phyloP scores from a whole-genome alignment of 2,888 invertebrate species.

The Zygogramma bicolorata region DNA sequence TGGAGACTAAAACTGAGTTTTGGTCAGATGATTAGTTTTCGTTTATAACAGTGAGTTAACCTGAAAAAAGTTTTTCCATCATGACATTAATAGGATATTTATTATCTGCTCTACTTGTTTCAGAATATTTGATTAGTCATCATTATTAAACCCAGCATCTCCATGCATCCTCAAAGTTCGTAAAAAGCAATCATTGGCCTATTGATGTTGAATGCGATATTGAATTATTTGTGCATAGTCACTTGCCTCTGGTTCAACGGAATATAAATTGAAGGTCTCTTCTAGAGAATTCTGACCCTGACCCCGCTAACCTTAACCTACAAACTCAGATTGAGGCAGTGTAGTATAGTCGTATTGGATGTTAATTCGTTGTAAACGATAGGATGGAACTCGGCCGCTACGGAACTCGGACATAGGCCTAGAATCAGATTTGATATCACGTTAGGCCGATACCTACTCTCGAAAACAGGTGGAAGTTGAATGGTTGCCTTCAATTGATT shows the following conservation, averaged over 20 bases:
- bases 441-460: too few relatives aligned
- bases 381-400: too few relatives aligned
- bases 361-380: slow-evolving; percentile 7
- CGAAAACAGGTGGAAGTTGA: too few relatives aligned
- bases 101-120: background rate
- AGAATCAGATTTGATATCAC: too few relatives aligned
- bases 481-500: too few relatives aligned
- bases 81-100: background rate
- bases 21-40: too few relatives aligned
- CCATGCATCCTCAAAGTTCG: background rate
- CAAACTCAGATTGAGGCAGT: slow-evolving; percentile 18
- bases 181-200: background rate
- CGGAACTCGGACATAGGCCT: too few relatives aligned
- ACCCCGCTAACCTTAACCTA: slow-evolving; percentile 39
- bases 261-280: slow-evolving; percentile 36
- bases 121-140: background rate
- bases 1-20: too few relatives aligned
- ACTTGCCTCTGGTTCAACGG: slow-evolving; percentile 36
- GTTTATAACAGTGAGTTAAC: too few relatives aligned
- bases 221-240: background rate
- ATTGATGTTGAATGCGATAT: background rate
- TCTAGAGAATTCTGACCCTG: slow-evolving; percentile 33
- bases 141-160: background rate
- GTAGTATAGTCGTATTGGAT: slow-evolving; percentile 12
- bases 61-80: background rate